Percentiles rank a stretch among this genome's conserved stretches.
These are phyloP conservation scores for Leptogaster cylindrica DNA, from an alignment of 2,888 invertebrate species.

Conservation along the genomic window DNA sequence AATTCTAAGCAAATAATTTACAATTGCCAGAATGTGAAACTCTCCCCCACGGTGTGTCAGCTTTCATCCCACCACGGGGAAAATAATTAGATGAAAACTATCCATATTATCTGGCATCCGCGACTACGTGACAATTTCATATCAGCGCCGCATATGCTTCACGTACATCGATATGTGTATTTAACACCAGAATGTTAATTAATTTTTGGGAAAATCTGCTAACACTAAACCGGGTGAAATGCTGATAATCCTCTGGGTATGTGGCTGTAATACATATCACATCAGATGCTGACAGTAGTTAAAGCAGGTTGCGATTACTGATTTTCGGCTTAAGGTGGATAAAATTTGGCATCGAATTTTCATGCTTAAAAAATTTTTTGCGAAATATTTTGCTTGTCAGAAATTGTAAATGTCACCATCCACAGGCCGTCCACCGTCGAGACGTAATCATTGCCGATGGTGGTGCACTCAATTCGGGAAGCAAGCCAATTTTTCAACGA, in stretches of 20 bases:
- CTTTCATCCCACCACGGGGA: background rate
- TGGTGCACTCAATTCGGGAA: background rate
- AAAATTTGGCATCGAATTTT: constrained; percentile 25
- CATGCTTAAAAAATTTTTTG: constrained; percentile 11
- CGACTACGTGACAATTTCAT: constrained; percentile 33
- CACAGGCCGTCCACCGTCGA: background rate
- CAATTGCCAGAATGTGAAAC: too few relatives aligned
- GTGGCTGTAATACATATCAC: constrained; percentile 32
- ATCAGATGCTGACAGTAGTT: constrained; percentile 31
- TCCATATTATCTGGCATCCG: background rate
- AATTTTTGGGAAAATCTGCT: constrained; percentile 36
- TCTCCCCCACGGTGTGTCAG: too few relatives aligned
- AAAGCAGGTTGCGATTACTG: constrained; percentile 7
- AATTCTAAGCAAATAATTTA: too few relatives aligned
- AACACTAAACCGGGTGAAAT: constrained; percentile 28
- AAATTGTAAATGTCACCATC: background rate
- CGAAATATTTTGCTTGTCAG: constrained; percentile 11
- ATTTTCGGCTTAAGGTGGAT: constrained; percentile 15
- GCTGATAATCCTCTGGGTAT: constrained; percentile 30
- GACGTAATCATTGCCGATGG: background rate
- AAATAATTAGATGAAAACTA: constrained; percentile 8
- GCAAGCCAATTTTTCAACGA: constrained; percentile 2
- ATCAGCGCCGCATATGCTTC: constrained; percentile 23
- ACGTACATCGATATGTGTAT: constrained; percentile 7
- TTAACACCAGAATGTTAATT: constrained; percentile 34